These are phyloP conservation scores for Hedychridium roseum DNA, from an alignment of 2,888 invertebrate genomes.

Conservation along the genomic window DNA sequence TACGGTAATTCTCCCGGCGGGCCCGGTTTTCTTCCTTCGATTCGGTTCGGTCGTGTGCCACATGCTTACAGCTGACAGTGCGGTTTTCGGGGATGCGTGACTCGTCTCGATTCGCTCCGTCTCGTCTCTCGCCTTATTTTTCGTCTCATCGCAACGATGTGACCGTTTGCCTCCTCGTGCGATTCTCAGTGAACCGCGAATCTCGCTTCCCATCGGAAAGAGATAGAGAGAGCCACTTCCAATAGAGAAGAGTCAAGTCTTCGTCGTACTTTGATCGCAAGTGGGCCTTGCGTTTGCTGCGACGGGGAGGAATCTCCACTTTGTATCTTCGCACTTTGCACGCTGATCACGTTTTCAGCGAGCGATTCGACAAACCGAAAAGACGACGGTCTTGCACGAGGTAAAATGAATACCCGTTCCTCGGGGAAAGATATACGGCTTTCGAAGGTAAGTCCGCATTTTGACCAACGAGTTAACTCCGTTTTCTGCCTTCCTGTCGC, in stretches of 20 bases:
- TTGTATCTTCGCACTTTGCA: no score
- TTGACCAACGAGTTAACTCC: no score
- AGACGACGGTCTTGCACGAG: no score
- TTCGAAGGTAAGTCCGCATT: no score
- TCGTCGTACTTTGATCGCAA: constrained; percentile 7
- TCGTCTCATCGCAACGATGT: neutral
- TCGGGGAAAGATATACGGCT: no score
- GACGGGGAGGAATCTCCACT: constrained; percentile 4
- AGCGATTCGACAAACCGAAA: no score
- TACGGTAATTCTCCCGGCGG: no score
- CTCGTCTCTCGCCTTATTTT: neutral
- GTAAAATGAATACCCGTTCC: no score
- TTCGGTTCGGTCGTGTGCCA: constrained; percentile 31
- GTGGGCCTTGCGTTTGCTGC: constrained; percentile 1
- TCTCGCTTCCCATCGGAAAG: no score
- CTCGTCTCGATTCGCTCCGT: neutral
- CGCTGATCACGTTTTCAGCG: no score
- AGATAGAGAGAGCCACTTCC: no score
- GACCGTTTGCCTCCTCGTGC: constrained; percentile 3
- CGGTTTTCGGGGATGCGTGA: constrained; percentile 35
- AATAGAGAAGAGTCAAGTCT: constrained; percentile 15
- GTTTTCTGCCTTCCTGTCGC: no score
- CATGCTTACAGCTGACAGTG: constrained; percentile 43
- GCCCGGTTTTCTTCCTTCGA: constrained; percentile 5
- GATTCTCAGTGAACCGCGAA: constrained; percentile 15